Percentiles rank a stretch among this genome's conserved stretches.
Evolutionary conservation across 2,113 vertebrate species (phyloP).

Genomic region (Protomyctophum bolini): DNA sequence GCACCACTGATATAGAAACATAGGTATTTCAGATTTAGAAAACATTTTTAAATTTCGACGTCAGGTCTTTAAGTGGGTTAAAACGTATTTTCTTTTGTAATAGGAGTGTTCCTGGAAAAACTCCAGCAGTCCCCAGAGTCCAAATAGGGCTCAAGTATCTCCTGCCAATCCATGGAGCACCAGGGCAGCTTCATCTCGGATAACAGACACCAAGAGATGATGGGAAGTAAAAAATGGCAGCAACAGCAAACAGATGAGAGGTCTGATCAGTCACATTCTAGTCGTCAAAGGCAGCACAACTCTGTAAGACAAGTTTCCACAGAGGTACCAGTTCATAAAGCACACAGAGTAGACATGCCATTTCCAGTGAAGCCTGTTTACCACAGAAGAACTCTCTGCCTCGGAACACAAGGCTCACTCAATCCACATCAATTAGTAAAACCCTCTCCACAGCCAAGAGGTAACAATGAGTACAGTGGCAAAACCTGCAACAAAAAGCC

Average conservation of each 20-base stretch:
- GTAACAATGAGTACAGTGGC: conserved; percentile 24
- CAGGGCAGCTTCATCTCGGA: conserved; percentile 36
- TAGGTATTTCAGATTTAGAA: too few relatives aligned
- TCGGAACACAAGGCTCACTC: conserved; percentile 22
- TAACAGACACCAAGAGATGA: conserved; percentile 54
- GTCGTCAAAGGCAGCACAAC: conserved; percentile 23
- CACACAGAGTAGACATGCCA: conserved; percentile 71
- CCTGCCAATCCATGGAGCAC: conserved; percentile 14
- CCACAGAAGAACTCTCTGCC: conserved; percentile 59
- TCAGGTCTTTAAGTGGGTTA: too few relatives aligned
- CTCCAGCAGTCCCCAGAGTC: conserved; percentile 23
- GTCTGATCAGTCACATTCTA: conserved; percentile 28
- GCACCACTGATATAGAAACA: too few relatives aligned
- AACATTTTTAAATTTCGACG: too few relatives aligned
- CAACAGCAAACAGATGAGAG: conserved; percentile 29
- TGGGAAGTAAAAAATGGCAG: conserved; percentile 38
- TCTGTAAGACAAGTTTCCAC: conserved; percentile 32
- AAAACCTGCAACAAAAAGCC: conserved; percentile 18
- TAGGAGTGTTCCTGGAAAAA: conserved; percentile 27
- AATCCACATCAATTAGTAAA: conserved; percentile 27
- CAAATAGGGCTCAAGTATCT: conserved; percentile 14
- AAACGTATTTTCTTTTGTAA: not conserved
- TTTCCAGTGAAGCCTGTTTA: conserved; percentile 82
- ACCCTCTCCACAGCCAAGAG: conserved; percentile 23
- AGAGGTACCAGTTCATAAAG: conserved; percentile 39